A percentile compares a stretch with the other conserved stretches of the same genome.
Evolutionary conservation across 2,113 vertebrate genomes (phyloP).

Genomic region (Sturnus vulgaris): DNA sequence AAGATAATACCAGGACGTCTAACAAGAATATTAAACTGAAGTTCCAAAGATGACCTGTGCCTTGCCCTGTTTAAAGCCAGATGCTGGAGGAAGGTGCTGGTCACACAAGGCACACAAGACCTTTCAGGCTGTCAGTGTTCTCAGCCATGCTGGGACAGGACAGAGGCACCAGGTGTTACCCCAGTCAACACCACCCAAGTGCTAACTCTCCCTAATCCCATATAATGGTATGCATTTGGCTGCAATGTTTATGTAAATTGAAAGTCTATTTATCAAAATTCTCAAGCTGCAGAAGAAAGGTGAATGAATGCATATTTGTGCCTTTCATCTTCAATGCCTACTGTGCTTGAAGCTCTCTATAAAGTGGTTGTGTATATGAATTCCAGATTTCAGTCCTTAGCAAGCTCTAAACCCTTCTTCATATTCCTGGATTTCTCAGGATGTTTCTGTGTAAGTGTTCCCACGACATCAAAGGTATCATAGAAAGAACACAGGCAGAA

Average conservation of each 20-base stretch:
- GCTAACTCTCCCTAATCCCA: not conserved
- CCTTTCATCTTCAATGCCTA: not conserved
- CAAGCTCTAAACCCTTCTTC: not conserved
- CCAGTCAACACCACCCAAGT: not conserved
- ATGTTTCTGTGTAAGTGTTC: not conserved
- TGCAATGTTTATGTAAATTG: not conserved
- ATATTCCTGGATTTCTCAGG: not conserved
- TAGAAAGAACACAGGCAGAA: conserved; percentile 16
- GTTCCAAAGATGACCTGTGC: not conserved
- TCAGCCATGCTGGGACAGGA: not conserved
- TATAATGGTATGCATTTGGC: not conserved
- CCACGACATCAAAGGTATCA: conserved; percentile 57
- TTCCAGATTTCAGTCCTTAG: conserved; percentile 1
- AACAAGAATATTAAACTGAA: not conserved
- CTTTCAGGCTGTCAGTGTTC: not conserved
- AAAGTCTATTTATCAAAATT: not conserved
- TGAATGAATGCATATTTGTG: not conserved
- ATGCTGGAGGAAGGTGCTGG: not conserved
- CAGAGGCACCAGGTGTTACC: not conserved
- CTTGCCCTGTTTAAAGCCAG: not conserved
- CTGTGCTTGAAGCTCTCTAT: not conserved
- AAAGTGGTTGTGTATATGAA: not conserved
- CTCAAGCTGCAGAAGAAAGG: not conserved
- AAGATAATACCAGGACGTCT: not conserved
- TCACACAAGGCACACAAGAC: not conserved